A percentile compares a stretch with the other conserved stretches of the same genome.
These are phyloP conservation scores for Tetragonula carbonaria DNA, from an alignment of 2,888 invertebrate species.

Conservation along the genomic window DNA sequence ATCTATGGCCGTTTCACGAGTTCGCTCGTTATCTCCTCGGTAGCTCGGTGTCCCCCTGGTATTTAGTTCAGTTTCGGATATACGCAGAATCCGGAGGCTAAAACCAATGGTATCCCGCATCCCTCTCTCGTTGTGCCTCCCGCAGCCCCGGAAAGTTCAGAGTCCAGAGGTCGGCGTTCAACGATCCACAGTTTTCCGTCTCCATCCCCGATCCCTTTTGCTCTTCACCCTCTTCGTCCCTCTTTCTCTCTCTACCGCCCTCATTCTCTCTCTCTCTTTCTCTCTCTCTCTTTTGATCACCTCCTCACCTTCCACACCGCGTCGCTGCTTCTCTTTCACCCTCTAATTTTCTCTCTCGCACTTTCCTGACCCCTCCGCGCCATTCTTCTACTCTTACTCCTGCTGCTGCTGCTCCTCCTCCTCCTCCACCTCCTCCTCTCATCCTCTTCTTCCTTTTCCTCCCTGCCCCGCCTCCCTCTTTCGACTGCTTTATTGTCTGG, in stretches of 20 bases:
- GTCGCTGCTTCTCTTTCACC: background rate
- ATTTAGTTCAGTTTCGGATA: slow-evolving; percentile 81
- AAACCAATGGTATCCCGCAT: slow-evolving; percentile 68
- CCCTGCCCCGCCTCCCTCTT: slow-evolving; percentile 68
- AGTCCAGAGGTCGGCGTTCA: slow-evolving; percentile 83
- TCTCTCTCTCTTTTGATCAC: slow-evolving; percentile 36
- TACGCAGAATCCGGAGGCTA: slow-evolving; percentile 75
- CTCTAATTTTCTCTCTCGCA: slow-evolving; percentile 64
- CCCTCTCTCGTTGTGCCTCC: slow-evolving; percentile 36
- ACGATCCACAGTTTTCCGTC: slow-evolving; percentile 82
- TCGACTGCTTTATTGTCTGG: slow-evolving; percentile 83
- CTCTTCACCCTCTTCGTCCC: slow-evolving; percentile 45
- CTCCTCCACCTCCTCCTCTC: slow-evolving; percentile 13
- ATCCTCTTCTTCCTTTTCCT: slow-evolving; percentile 44
- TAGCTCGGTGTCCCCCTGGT: slow-evolving; percentile 75
- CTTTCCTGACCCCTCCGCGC: slow-evolving; percentile 25
- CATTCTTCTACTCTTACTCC: slow-evolving; percentile 48
- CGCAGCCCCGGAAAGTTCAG: slow-evolving; percentile 71
- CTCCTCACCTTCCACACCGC: slow-evolving; percentile 38
- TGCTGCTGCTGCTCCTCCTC: slow-evolving; percentile 35
- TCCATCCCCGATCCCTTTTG: slow-evolving; percentile 78
- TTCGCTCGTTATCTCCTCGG: slow-evolving; percentile 84
- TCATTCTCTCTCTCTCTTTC: background rate
- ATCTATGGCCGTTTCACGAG: slow-evolving; percentile 84
- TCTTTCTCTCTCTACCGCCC: slow-evolving; percentile 25